phyloP scores from a whole-genome alignment of 1,140 invertebrate genomes.

The Mercenaria mercenaria region DNA sequence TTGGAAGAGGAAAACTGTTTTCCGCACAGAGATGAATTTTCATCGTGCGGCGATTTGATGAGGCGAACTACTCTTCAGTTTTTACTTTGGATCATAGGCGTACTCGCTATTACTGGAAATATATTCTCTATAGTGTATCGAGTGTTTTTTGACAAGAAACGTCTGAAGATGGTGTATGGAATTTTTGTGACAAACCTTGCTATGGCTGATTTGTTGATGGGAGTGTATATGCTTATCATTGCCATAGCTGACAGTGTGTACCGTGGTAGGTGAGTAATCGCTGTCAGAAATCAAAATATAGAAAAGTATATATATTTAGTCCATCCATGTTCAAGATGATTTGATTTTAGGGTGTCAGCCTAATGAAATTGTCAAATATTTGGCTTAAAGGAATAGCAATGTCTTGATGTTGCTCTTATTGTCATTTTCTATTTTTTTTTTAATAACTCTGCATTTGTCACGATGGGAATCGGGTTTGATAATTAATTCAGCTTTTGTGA shows the following conservation, averaged over 20 bases:
- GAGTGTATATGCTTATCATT: constrained; percentile 80
- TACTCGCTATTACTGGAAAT: constrained; percentile 73
- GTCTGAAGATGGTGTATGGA: constrained; percentile 66
- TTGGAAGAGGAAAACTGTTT: constrained; percentile 61
- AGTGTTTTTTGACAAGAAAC: constrained; percentile 40
- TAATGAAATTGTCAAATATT: too few species aligned
- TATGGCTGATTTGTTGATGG: constrained; percentile 82
- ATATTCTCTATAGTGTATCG: constrained; percentile 63
- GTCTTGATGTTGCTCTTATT: too few species aligned
- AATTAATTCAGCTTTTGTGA: too few species aligned
- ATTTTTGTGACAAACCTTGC: constrained; percentile 78
- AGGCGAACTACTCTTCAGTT: constrained; percentile 58
- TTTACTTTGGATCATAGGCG: constrained; percentile 74
- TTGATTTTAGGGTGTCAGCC: too few species aligned
- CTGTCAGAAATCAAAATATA: too few species aligned
- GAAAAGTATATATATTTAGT: too few species aligned
- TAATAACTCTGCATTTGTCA: too few species aligned
- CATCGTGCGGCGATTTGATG: constrained; percentile 74
- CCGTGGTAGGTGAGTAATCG: constrained; percentile 62
- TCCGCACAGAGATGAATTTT: constrained; percentile 70
- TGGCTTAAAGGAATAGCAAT: too few species aligned
- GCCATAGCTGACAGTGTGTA: constrained; percentile 74
- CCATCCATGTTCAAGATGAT: too few species aligned
- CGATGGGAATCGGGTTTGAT: too few species aligned
- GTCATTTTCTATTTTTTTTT: too few species aligned